phyloP scores from a whole-genome alignment of 37 sponge, comb jelly and placozoan genomes.

The Chondrosia reniformis region DNA sequence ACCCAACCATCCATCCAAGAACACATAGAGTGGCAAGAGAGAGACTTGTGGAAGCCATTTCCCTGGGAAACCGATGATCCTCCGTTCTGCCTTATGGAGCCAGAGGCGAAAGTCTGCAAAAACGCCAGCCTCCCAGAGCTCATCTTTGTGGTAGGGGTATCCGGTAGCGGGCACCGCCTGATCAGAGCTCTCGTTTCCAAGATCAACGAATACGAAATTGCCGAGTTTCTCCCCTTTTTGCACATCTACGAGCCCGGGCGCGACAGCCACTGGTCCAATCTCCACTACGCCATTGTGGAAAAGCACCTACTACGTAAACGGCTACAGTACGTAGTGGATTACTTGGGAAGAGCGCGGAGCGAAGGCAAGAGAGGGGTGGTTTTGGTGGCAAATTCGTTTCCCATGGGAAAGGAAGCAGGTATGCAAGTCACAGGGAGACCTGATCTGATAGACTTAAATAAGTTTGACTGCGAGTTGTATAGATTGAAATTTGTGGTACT shows the following conservation, averaged over 20 bases:
- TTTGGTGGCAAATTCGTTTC: background rate
- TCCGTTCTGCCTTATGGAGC: background rate
- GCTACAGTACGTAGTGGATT: background rate
- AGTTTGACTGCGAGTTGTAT: background rate
- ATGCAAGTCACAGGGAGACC: background rate
- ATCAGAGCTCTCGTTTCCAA: background rate
- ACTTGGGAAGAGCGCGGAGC: background rate
- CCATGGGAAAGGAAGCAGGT: background rate
- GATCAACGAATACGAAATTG: background rate
- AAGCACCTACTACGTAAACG: background rate
- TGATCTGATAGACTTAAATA: background rate
- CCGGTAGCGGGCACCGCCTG: background rate
- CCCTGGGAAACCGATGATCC: background rate
- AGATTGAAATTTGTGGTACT: background rate
- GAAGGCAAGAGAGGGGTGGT: slow-evolving; percentile 1
- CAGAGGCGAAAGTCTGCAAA: background rate
- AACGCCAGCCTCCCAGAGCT: background rate
- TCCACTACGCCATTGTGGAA: background rate
- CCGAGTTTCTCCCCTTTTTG: background rate
- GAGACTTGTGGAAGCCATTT: background rate
- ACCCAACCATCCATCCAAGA: too few species aligned
- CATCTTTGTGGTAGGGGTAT: background rate
- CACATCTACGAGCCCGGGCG: background rate
- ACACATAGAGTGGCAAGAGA: background rate
- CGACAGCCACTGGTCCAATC: background rate